A percentile compares a stretch with the other conserved stretches of the same genome.
Evolutionary conservation across 2,797 vertebrate genomes (phyloP).

Genomic region (Meriones psammophilus): DNA sequence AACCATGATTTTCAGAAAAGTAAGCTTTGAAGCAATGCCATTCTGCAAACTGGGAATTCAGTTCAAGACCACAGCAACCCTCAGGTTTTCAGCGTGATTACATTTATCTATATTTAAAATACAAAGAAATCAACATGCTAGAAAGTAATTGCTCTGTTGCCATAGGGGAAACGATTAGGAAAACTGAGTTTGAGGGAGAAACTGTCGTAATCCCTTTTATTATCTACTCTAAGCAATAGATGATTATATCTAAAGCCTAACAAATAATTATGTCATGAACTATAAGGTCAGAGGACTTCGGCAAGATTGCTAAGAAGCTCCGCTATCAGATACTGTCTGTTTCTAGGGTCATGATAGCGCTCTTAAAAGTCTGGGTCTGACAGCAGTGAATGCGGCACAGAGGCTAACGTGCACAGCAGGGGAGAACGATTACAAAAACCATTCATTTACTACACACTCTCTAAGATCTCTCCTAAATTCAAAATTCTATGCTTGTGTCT

Average conservation of each 20-base stretch:
- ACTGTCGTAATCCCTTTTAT: conserved; percentile 82
- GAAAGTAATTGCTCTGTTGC: conserved; percentile 82
- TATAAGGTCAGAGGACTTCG: conserved; percentile 75
- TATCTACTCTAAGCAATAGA: conserved; percentile 76
- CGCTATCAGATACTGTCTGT: conserved; percentile 69
- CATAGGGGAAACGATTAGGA: conserved; percentile 82
- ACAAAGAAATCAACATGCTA: conserved; percentile 80
- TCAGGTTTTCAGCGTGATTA: conserved; percentile 76
- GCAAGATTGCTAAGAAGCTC: conserved; percentile 63
- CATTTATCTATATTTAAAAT: conserved; percentile 81
- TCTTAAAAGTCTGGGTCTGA: conserved; percentile 69
- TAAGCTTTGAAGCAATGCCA: conserved; percentile 24
- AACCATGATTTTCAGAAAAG: conserved; percentile 46
- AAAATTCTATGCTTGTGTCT: conserved; percentile 77
- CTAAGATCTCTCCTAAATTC: conserved; percentile 72
- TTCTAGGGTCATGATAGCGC: conserved; percentile 52
- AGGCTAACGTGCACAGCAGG: conserved; percentile 69
- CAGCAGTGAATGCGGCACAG: conserved; percentile 28
- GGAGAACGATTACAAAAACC: conserved; percentile 70
- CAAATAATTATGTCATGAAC: conserved; percentile 81
- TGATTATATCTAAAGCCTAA: conserved; percentile 68
- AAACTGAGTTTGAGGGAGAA: conserved; percentile 77
- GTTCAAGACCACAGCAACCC: conserved; percentile 59
- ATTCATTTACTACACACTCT: conserved; percentile 75
- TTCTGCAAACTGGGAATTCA: conserved; percentile 65